Evolutionary conservation across 2,113 vertebrate species (phyloP), one percentile per base, ranked within the genome.

Genomic region (Psilopogon haemacephalus): DNA sequence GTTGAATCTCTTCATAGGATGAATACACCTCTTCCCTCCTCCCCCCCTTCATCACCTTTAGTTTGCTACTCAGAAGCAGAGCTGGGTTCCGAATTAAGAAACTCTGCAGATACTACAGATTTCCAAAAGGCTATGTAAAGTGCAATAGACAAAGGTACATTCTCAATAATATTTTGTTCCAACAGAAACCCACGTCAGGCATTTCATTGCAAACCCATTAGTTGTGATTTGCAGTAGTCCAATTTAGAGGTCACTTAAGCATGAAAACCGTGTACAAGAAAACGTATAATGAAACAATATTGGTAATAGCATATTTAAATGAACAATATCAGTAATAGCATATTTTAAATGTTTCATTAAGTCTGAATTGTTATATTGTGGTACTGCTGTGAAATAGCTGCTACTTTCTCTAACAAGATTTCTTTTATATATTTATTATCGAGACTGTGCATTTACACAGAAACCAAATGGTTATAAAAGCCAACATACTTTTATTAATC

Each of bases 191-290:
- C 89, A 4, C 91, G 86, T 89, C 64, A 37, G 89, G 48, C 72
- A 80, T 96, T 96, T 86, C 87, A 89, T 93, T 94, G 86, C 71
- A 93, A 96, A 76, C 64, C 76, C 85, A 97, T 98, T 97, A 98
- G 95, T 42, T 75, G 91, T 96, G 96, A 97, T 98, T 97, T 98
- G 97, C 94, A 89, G 67, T 89, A 94, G 93, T 95, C 96, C 96
- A 97, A 98, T 98, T 98, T 98, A 97, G 97, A 96, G 97, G 97
- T 97, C 96, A 97, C 95, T 98, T 98, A 97, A 97, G 97, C 97
- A 95, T 97, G 97, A 97, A 97, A 97, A 97, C 84, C 97, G 95
- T 94, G 96, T 96, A 95, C 95, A 94, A 96, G 96, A 97, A 97
- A 97, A 95, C 86, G 96, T 96, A 96, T 96, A 97, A 97, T 97